These are phyloP conservation scores for Euborellia annulipes DNA, from an alignment of 1,140 invertebrate genomes.

Conservation along the genomic window DNA sequence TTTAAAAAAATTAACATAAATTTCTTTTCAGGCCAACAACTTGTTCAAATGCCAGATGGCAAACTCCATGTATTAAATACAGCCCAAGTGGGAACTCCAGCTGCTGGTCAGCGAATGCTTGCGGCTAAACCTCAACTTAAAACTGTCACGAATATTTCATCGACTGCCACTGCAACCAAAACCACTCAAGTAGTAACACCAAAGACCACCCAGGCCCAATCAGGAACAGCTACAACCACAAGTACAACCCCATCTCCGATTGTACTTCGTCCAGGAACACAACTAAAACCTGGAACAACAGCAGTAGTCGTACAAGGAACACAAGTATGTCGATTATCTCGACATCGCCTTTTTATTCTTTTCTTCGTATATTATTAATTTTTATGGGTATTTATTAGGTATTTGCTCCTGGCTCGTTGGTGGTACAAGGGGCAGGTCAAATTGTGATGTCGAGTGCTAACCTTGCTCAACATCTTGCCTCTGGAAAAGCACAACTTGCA, in stretches of 20 bases:
- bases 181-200: conserved; percentile 16
- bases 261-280: conserved; percentile 9
- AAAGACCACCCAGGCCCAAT: conserved; percentile 13
- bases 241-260: conserved; percentile 12
- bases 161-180: conserved; percentile 3
- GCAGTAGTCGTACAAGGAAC: conserved; percentile 26
- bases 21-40: conserved; percentile 53
- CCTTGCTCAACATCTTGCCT: conserved; percentile 55
- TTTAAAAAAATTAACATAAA: neutral
- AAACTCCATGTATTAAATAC: conserved; percentile 74
- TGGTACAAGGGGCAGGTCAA: too few relatives aligned
- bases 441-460: conserved; percentile 33
- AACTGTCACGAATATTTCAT: conserved; percentile 15
- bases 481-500: conserved; percentile 64
- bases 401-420: conserved; percentile 24
- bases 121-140: conserved; percentile 13
- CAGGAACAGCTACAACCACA: conserved; percentile 14
- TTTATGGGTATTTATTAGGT: conserved; percentile 26
- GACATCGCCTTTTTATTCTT: conserved; percentile 1
- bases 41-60: conserved; percentile 84
- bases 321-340: conserved; percentile 18
- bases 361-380: conserved; percentile 9
- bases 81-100: conserved; percentile 20
- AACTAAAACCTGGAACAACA: conserved; percentile 8
- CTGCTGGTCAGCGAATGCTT: too few relatives aligned